Percentiles rank a stretch among this genome's conserved stretches.
Evolutionary conservation across 2,797 vertebrate genomes (phyloP).

Genomic region (Peromyscus eremicus): DNA sequence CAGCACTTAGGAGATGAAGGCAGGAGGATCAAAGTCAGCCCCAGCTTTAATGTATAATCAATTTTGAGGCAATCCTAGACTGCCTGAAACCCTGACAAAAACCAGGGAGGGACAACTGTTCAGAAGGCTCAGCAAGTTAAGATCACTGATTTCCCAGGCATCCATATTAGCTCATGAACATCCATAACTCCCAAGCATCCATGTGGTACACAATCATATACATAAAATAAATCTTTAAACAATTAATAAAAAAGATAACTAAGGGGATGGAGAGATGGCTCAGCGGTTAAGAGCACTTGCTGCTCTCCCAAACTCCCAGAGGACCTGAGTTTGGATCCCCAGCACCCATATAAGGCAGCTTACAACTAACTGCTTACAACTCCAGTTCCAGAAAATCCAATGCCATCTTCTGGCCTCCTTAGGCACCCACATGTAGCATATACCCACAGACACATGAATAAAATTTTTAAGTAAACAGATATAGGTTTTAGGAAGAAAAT

Average conservation of each 20-base stretch:
- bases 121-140: neutral
- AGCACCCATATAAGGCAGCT: neutral
- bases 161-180: neutral
- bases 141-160: neutral
- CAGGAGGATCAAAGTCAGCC: neutral
- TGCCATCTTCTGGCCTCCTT: neutral
- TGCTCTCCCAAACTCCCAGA: neutral
- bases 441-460: neutral
- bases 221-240: neutral
- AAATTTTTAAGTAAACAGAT: neutral
- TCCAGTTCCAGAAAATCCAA: neutral
- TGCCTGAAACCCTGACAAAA: neutral
- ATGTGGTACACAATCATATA: neutral
- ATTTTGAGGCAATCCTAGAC: neutral
- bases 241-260: neutral
- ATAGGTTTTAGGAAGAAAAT: neutral
- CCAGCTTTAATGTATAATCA: neutral
- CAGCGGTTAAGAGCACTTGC: neutral
- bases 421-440: neutral
- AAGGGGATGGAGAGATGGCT: neutral
- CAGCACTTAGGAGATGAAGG: neutral
- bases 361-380: neutral
- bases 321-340: neutral
- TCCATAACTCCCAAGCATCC: neutral
- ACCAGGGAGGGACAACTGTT: neutral